Evolutionary conservation across 2,113 vertebrate species (phyloP).

Genomic region (Acinonyx jubatus): DNA sequence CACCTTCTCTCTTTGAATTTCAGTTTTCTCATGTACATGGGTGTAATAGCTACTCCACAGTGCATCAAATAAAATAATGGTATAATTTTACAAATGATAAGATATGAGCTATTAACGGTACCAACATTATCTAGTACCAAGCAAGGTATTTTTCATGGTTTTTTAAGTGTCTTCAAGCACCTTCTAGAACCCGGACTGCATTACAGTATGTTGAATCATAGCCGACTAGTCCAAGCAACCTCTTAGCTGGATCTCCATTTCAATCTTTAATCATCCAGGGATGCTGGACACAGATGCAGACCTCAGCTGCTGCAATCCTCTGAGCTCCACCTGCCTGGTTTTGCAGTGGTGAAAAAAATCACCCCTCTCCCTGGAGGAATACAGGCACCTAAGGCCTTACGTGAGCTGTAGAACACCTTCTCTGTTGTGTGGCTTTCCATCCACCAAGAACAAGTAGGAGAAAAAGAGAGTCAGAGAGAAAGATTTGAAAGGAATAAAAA

Average conservation of each 20-base stretch:
- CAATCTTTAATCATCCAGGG: background rate
- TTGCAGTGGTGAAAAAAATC: background rate
- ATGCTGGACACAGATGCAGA: background rate
- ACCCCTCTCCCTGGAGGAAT: background rate
- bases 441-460: background rate
- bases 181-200: background rate
- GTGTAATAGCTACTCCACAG: background rate
- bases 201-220: background rate
- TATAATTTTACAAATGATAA: background rate
- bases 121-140: background rate
- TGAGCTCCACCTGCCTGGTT: background rate
- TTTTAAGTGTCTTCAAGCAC: background rate
- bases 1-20: background rate
- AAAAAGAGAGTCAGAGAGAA: background rate
- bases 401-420: background rate
- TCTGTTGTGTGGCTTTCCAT: background rate
- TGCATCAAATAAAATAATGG: background rate
- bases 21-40: background rate
- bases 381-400: background rate
- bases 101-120: background rate
- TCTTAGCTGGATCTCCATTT: background rate
- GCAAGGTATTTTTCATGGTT: background rate
- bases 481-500: background rate
- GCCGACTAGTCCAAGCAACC: background rate
- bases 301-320: background rate